Evolutionary conservation across 2,888 invertebrate species (phyloP), one percentile per base, ranked within the genome.

Genomic region (Colostygia pectinataria): DNA sequence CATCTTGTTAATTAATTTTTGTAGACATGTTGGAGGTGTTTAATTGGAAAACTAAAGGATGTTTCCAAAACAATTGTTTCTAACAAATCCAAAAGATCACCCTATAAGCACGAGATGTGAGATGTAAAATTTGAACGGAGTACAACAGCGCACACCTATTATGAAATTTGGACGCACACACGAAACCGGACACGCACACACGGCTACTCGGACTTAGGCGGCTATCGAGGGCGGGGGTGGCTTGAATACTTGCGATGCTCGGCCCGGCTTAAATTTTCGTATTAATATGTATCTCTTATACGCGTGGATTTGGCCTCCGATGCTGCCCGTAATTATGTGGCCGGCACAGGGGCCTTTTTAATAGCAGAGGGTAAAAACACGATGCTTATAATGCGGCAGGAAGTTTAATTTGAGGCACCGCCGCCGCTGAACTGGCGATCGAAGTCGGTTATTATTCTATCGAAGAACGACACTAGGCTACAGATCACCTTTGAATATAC

Each of bases 41-140:
- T 20, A 6, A 20, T 20, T 6, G 2, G 6, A 20, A 20, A 6
- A n/a, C n/a, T n/a, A n/a, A n/a, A n/a, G n/a, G n/a, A n/a, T n/a
- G n/a, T n/a, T n/a, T n/a, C n/a, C n/a, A n/a, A 15, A n/a, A 13
- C 20, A 34, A 23, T 1, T 3, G 7, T 33, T 34, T 23, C 9
- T 14, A 15, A 41, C 14, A 27, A 38, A 40, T 23, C 41, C 9
- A 39, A 46, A 31, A 31, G 41, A 77, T 54, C 87, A 80, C 5
- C 74, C 85, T 83, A 70, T 90, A 81, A 51, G 59, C 48, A 53
- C 60, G 74, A 82, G 80, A 84, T 83, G 84, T 78, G 84, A 85
- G 83, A 87, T 87, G 88, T 90, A 86, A 89, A 90, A 90, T 90
- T 88, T 85, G 86, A 84, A 77, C 80, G 74, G 78, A 83, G 80